These are phyloP conservation scores for Catocala fraxini DNA, from an alignment of 2,888 invertebrate species.

Conservation along the genomic window DNA sequence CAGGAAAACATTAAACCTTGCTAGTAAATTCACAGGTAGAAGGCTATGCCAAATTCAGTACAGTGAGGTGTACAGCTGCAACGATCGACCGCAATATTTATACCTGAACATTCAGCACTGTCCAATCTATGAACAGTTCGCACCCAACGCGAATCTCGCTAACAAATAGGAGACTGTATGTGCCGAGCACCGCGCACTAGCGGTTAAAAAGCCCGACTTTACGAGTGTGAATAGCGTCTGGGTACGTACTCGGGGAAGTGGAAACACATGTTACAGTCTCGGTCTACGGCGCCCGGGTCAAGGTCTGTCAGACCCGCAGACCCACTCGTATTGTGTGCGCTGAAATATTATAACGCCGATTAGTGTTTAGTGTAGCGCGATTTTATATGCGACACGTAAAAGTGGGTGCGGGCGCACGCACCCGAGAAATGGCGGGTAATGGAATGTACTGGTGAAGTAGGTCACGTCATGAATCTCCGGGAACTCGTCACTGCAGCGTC, in stretches of 20 bases:
- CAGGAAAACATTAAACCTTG: too few relatives aligned
- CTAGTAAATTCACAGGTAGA: too few relatives aligned
- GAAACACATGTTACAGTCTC: conserved; percentile 14
- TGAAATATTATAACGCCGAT: conserved; percentile 7
- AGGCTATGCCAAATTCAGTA: too few relatives aligned
- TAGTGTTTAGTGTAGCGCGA: conserved; percentile 2
- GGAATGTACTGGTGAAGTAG: background rate
- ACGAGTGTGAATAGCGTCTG: conserved; percentile 4
- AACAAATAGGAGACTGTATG: too few relatives aligned
- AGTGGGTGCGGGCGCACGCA: background rate
- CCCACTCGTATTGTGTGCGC: conserved; percentile 1
- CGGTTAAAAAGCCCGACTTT: conserved; percentile 4
- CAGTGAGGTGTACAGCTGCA: too few relatives aligned
- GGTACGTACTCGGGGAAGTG: conserved; percentile 10
- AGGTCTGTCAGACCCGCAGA: conserved; percentile 9
- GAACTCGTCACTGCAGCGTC: too few relatives aligned
- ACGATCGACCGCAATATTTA: too few relatives aligned
- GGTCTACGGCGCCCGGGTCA: conserved; percentile 6
- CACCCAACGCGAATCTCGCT: too few relatives aligned
- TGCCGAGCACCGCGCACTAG: background rate
- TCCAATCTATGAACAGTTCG: too few relatives aligned
- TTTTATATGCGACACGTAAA: conserved; percentile 6
- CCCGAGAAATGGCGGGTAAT: background rate
- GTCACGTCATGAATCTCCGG: background rate
- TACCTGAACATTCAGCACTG: too few relatives aligned